A percentile compares a stretch with the other conserved stretches of the same genome.
phyloP scores from a whole-genome alignment of 1,140 invertebrate species.

The Dreissena rostriformis region DNA sequence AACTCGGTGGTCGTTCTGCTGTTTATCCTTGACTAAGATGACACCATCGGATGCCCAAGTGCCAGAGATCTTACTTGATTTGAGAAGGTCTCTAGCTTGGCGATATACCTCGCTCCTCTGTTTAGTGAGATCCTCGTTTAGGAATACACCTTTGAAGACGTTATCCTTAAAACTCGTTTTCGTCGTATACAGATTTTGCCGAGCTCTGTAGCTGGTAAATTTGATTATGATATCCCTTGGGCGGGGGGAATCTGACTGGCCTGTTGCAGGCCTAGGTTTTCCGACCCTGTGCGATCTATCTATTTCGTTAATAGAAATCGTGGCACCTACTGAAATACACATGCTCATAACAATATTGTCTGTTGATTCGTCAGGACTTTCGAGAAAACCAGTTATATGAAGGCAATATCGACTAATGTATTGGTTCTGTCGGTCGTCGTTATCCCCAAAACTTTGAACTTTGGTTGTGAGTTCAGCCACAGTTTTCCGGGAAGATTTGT shows the following conservation, averaged over 20 bases:
- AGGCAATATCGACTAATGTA: background rate
- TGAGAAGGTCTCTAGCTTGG: slow-evolving; percentile 8
- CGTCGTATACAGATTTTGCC: background rate
- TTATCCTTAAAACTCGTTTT: slow-evolving; percentile 4
- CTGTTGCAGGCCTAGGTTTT: background rate
- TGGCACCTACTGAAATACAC: no score
- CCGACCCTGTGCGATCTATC: background rate
- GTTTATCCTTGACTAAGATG: slow-evolving; percentile 27
- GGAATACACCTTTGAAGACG: slow-evolving; percentile 9
- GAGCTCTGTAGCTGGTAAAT: slow-evolving; percentile 1
- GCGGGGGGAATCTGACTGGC: background rate
- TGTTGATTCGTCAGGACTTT: background rate
- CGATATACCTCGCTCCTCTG: background rate
- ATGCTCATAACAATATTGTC: background rate
- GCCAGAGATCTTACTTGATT: background rate
- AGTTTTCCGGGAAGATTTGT: no score
- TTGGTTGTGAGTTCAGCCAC: background rate
- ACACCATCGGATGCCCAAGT: slow-evolving; percentile 26
- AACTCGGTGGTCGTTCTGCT: background rate
- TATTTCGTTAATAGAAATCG: background rate
- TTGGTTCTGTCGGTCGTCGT: background rate
- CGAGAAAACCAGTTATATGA: background rate
- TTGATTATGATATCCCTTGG: slow-evolving; percentile 11
- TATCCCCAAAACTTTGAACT: background rate
- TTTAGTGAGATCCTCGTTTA: slow-evolving; percentile 35